Evolutionary conservation across 92 coral and sea anemone genomes (phyloP).

Genomic region (Zoanthus solanderi): DNA sequence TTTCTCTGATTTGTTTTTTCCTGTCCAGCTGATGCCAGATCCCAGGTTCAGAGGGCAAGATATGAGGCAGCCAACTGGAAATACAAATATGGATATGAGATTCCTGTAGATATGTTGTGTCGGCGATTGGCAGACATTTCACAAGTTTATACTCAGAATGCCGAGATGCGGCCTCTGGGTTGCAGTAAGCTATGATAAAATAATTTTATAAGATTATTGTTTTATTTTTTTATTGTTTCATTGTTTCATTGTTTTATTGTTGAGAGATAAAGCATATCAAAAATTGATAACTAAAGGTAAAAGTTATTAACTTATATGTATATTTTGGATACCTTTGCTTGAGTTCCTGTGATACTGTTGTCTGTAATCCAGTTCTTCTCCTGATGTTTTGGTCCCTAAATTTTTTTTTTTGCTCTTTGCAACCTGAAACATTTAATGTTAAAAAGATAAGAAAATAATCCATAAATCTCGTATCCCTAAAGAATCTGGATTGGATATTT

Average conservation of each 20-base stretch:
- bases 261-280: no score
- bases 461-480: no score
- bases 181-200: conserved; percentile 76
- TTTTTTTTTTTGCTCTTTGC: no score
- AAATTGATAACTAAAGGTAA: no score
- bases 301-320: no score
- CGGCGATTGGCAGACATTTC: conserved; percentile 95
- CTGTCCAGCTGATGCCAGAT: conserved; percentile 87
- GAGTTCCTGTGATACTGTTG: no score
- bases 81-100: conserved; percentile 96
- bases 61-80: conserved; percentile 99
- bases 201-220: background rate
- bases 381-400: background rate
- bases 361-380: no score
- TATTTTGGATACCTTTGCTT: no score
- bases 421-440: background rate
- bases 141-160: conserved; percentile 98
- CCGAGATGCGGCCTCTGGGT: conserved; percentile 98
- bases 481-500: no score
- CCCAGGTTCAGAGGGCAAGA: conserved; percentile 97
- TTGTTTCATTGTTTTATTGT: background rate
- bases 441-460: no score
- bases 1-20: background rate
- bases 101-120: conserved; percentile 97
- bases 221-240: background rate